A percentile compares a stretch with the other conserved stretches of the same genome.
phyloP scores from a whole-genome alignment of 2,797 vertebrate genomes.

The Coregonus ussuriensis region DNA sequence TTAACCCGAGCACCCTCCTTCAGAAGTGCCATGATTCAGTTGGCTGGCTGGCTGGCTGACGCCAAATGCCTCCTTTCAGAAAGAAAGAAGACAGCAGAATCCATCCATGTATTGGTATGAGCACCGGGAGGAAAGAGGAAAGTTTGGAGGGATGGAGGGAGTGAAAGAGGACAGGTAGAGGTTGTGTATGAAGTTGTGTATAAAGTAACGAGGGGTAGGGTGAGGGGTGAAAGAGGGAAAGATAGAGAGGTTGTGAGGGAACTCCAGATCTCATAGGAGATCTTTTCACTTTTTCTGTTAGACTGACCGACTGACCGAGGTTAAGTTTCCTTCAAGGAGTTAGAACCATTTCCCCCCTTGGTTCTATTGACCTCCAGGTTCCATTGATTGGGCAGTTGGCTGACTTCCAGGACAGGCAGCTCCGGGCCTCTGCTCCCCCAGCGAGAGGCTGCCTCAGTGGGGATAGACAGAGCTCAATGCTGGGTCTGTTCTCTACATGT shows the following conservation, averaged over 20 bases:
- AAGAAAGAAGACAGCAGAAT: slow-evolving; percentile 13
- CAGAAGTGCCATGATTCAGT: slow-evolving; percentile 39
- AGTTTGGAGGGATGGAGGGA: no score
- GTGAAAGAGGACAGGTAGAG: no score
- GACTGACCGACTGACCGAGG: slow-evolving; percentile 24
- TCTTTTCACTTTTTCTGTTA: background rate
- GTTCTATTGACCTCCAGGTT: slow-evolving; percentile 72
- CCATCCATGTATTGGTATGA: slow-evolving; percentile 23
- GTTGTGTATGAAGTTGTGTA: no score
- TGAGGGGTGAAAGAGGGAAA: slow-evolving; percentile 5
- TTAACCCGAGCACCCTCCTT: slow-evolving; percentile 56
- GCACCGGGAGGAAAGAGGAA: background rate
- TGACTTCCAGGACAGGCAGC: slow-evolving; percentile 65
- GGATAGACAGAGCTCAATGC: slow-evolving; percentile 62
- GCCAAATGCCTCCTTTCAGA: slow-evolving; percentile 32
- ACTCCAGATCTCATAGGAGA: background rate
- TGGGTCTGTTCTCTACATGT: slow-evolving; percentile 70
- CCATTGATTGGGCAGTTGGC: slow-evolving; percentile 76
- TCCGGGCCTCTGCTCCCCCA: slow-evolving; percentile 57
- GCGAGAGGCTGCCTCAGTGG: slow-evolving; percentile 60
- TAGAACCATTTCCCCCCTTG: slow-evolving; percentile 30
- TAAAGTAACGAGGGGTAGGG: no score
- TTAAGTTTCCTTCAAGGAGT: background rate
- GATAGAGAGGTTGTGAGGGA: slow-evolving; percentile 22
- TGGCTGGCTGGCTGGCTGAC: background rate